Percentiles rank a stretch among this genome's conserved stretches.
These are phyloP conservation scores for Epinephelus moara DNA, from an alignment of 2,113 vertebrate genomes.

Conservation along the genomic window DNA sequence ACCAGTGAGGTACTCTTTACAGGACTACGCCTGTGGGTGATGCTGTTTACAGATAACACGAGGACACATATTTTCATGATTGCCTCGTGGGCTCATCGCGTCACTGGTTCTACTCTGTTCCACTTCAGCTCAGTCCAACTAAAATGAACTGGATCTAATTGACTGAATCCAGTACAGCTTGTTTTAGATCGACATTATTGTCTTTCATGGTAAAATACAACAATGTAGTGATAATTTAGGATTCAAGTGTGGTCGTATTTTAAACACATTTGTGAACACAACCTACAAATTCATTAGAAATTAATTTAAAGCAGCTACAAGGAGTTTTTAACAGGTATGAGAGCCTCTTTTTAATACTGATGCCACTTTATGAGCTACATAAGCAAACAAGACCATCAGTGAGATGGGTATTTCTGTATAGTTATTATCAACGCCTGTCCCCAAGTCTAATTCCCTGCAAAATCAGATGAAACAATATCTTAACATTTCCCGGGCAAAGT, in stretches of 20 bases:
- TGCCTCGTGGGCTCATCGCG: background rate
- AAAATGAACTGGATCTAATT: background rate
- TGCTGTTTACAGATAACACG: slow-evolving; percentile 54
- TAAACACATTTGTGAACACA: background rate
- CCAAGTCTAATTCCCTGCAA: no score
- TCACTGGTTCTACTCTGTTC: background rate
- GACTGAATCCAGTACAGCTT: background rate
- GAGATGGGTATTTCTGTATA: no score
- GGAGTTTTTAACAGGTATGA: no score
- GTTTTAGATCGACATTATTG: background rate
- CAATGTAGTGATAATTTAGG: background rate
- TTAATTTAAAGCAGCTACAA: no score
- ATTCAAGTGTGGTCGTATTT: background rate
- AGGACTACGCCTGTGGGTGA: slow-evolving; percentile 31
- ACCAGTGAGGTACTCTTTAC: slow-evolving; percentile 26
- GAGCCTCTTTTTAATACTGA: no score
- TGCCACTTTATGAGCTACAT: no score
- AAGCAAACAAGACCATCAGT: no score
- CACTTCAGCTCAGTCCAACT: background rate
- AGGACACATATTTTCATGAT: slow-evolving; percentile 35
- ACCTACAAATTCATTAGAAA: no score
- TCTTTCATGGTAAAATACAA: background rate
- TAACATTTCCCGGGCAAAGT: no score
- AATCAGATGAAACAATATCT: no score
- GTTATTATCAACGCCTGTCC: no score